Evolutionary conservation across 2,888 invertebrate species (phyloP), one percentile per base, ranked within the genome.

Genomic region (Polydesmus complanatus): DNA sequence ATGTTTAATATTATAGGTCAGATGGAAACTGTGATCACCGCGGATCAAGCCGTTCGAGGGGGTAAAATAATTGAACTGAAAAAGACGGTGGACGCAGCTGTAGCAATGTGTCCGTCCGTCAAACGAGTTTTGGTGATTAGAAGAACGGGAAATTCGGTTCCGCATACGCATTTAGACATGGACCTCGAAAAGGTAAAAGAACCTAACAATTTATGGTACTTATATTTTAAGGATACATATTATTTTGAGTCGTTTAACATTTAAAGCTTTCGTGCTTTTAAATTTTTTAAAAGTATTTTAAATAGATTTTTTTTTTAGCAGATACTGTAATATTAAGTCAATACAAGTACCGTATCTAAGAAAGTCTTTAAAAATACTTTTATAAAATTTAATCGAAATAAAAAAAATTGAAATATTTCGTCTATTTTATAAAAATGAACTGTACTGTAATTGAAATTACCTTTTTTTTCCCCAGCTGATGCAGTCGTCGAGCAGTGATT

Each of bases 11-110:
- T n/a, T 65, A n/a, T 68, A 77, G 77, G 75, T 54, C 68, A 71
- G 48, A 75, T 74, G 2, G 70, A 71, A 60, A 73, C 73, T 14
- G 72, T 78, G 21, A 72, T 78, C 49, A 77, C 78, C 22, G 69
- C 74, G 23, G 77, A 78, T 67, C 72, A 76, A 63, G 73, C 71
- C 0, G 65, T 76, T 11, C 68, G 78, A 37, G 77, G 77, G n/a
- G 68, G 68, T 14, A 73, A 72, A 61, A 57, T 64, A 0, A 73
- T 77, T 23, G 69, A 73, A 22, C 67, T 78, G 63, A 78, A 78
- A 67, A 68, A 71, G 62, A 73, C 70, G 3, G 77, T 75, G 1
- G 77, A 77, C 66, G 69, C 67, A 0, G 77, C 78, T 2, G 70
- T 72, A 5, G 67, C 67, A 22, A 67, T 68, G 21, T 74, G 75